Base-by-base conservation (phyloP, 92 coral and sea anemone genomes). In the Heteractis magnifica region DNA sequence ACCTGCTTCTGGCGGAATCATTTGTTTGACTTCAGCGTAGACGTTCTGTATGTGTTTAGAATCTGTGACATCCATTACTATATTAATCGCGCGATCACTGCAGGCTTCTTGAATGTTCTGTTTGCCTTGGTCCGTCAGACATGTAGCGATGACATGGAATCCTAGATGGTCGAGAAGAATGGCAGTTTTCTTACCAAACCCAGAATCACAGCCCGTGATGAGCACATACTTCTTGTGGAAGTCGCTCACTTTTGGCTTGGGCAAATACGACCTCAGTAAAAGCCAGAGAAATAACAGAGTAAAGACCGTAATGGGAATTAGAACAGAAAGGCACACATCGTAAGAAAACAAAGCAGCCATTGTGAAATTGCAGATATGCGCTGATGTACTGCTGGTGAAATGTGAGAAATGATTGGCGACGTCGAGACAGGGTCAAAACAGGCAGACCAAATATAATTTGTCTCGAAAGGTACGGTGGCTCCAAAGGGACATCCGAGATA, bases 131-230 rank as follows among this genome's bases (percentile, higher is more conserved):
- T 84, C 83, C 8, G 95, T 94, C 56, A 94, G 78, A 79, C 98
- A 94, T 13, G 98, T 86, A 62, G 98, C 98, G 76, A 94, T 82
- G 56, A 94, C 98, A 72, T 34, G 19, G 55, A 90, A 87, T 71
- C 98, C 98, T 72, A 92, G 77, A 87, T 87, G 56, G 72, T 94
- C 94, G 70, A 94, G 62, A 19, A 78, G 91, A 77, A 83, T 88
- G 51, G 98, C 98, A 11, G 87, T 84, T 72, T 79, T 81, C 48
- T 71, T 85, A 3, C 98, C 98, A 65, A 94, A 94, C 1, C 98
- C 98, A 3, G 95, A 85, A 79, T 92, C 96, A 76, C 98, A 94
- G 68, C 98, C 98, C 3, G 98, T 94, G 65, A 94, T 90, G 0
- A 94, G 84, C 49, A 94, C 93, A 71, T 88, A 90, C 41, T 81